Percentiles rank a stretch among this genome's conserved stretches.
Evolutionary conservation across 2,888 invertebrate genomes (phyloP).

Genomic region (Leuctra nigra): DNA sequence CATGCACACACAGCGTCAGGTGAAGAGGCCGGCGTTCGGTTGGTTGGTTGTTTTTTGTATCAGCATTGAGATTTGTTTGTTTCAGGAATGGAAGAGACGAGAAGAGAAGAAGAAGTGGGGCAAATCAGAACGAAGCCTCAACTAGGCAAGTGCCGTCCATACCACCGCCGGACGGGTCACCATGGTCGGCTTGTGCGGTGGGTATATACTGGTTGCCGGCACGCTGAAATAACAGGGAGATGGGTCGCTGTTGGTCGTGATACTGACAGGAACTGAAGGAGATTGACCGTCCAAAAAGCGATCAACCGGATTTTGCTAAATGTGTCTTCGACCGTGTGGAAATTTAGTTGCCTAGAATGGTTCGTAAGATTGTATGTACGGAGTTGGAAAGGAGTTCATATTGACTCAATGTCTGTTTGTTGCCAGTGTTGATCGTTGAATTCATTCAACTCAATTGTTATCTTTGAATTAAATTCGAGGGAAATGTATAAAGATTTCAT

Average conservation of each 20-base stretch:
- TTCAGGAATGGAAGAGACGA: conserved; percentile 31
- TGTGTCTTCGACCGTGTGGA: too few relatives aligned
- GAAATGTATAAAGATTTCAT: too few relatives aligned
- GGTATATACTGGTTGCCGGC: conserved; percentile 79
- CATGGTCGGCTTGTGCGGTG: conserved; percentile 69
- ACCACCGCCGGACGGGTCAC: conserved; percentile 69
- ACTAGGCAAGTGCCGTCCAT: conserved; percentile 82
- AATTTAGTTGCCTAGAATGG: too few relatives aligned
- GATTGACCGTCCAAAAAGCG: too few relatives aligned
- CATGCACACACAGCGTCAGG: conserved; percentile 23
- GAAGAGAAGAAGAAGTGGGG: conserved; percentile 39
- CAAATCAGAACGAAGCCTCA: conserved; percentile 69
- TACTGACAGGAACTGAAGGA: conserved; percentile 18
- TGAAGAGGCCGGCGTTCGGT: conserved; percentile 17
- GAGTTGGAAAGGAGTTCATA: too few relatives aligned
- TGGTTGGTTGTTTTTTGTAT: not conserved
- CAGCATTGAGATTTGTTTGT: conserved; percentile 27
- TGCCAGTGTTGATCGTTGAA: too few relatives aligned
- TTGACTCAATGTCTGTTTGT: too few relatives aligned
- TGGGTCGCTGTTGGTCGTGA: conserved; percentile 15
- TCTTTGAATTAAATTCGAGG: too few relatives aligned
- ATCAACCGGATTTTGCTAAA: too few relatives aligned
- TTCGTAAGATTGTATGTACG: too few relatives aligned
- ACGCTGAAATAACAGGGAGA: conserved; percentile 13
- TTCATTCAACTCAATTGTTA: too few relatives aligned